phyloP scores from a whole-genome alignment of 2,797 vertebrate species.

The Oceanodroma leucorhoa region DNA sequence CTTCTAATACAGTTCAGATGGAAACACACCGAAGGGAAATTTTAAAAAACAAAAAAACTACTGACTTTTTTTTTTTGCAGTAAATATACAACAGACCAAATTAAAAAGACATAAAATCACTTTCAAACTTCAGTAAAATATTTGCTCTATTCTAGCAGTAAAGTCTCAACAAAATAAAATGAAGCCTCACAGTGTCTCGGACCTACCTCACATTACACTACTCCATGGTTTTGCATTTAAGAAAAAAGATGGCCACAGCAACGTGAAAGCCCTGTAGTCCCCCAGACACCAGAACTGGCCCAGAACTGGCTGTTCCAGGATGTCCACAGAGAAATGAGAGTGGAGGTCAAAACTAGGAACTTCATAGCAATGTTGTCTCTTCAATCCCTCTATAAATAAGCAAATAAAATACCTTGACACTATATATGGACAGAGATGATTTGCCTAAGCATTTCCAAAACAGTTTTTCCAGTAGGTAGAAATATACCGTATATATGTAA shows the following conservation, averaged over 20 bases:
- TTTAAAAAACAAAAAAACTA: not conserved
- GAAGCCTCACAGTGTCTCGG: not conserved
- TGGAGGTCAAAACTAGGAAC: not conserved
- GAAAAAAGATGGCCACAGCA: not conserved
- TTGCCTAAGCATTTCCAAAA: not conserved
- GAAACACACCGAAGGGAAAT: not conserved
- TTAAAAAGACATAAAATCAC: not conserved
- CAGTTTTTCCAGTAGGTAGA: not conserved
- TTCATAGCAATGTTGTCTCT: not conserved
- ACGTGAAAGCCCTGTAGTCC: not conserved
- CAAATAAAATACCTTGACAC: not conserved
- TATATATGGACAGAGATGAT: not conserved
- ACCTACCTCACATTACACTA: not conserved
- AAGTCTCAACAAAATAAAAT: not conserved
- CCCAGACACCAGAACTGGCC: not conserved
- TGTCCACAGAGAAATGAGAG: not conserved
- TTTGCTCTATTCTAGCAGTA: not conserved
- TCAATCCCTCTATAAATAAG: not conserved
- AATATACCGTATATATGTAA: not conserved
- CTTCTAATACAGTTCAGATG: not conserved
- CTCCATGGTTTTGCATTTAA: not conserved
- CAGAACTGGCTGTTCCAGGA: not conserved
- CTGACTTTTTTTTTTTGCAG: not conserved
- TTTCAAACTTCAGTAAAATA: not conserved
- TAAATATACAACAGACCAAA: not conserved